A percentile compares a stretch with the other conserved stretches of the same genome.
Conservation (phyloP, 2,113 vertebrate genomes). For the Felis catus region F.catus_Fca126_mat1.0 CM031411.1:61278501-61279000, state of each 20-base stretch:
- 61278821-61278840: constrained; percentile 7
- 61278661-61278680: constrained; percentile 42
- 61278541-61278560: constrained; percentile 2
- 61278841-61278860: background rate
- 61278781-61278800: background rate
- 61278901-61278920: background rate
- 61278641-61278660: background rate
- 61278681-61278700: constrained; percentile 31
- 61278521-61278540: background rate
- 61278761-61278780: background rate
- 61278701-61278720: constrained; percentile 4
- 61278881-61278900: background rate
- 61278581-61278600: constrained; percentile 36
- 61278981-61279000: background rate
- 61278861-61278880: constrained; percentile 3
- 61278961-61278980: constrained; percentile 42
- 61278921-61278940: constrained; percentile 46
- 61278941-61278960: constrained; percentile 16
- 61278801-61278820: constrained; percentile 56
- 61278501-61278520: constrained; percentile 49
- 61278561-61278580: background rate
- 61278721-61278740: constrained; percentile 37
- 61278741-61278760: background rate
- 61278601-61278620: background rate
- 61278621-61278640: constrained; percentile 16